These are phyloP conservation scores for Eospalax fontanierii DNA, from an alignment of 2,797 vertebrate genomes.

Conservation along the genomic window DNA sequence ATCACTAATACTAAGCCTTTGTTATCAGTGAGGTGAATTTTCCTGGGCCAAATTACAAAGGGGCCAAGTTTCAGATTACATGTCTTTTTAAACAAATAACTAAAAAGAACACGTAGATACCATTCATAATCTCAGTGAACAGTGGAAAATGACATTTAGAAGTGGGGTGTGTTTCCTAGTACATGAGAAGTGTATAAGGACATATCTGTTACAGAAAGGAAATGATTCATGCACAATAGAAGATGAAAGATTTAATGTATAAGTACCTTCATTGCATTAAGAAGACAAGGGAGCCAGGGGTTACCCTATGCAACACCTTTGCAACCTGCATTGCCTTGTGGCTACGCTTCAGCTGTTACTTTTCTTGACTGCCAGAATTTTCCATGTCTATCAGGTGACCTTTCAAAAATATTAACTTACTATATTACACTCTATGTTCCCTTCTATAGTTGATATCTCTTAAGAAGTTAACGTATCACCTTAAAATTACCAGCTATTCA, in stretches of 20 bases:
- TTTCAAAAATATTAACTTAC: constrained; percentile 11
- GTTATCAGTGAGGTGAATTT: constrained; percentile 54
- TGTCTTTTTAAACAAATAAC: constrained; percentile 49
- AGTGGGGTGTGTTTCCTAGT: constrained; percentile 67
- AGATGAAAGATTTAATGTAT: constrained; percentile 62
- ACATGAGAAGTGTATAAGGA: constrained; percentile 70
- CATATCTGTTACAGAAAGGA: constrained; percentile 72
- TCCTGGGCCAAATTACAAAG: constrained; percentile 53
- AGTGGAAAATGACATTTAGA: constrained; percentile 72
- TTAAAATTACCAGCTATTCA: constrained; percentile 58
- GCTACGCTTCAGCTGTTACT: not conserved
- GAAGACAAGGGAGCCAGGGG: constrained; percentile 54
- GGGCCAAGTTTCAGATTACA: constrained; percentile 39
- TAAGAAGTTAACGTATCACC: constrained; percentile 49
- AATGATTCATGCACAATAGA: constrained; percentile 73
- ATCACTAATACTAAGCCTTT: not conserved
- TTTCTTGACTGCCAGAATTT: constrained; percentile 68
- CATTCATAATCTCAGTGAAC: constrained; percentile 13
- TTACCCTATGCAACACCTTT: constrained; percentile 56
- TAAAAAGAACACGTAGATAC: constrained; percentile 64
- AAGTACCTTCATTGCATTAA: constrained; percentile 61
- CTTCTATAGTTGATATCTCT: constrained; percentile 48
- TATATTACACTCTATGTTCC: constrained; percentile 53
- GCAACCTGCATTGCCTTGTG: constrained; percentile 65
- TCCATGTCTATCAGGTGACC: constrained; percentile 54